Percentiles rank a stretch among this genome's conserved stretches.
Conservation (phyloP, 2,797 vertebrate species). For the Chanos chanos region DNA sequence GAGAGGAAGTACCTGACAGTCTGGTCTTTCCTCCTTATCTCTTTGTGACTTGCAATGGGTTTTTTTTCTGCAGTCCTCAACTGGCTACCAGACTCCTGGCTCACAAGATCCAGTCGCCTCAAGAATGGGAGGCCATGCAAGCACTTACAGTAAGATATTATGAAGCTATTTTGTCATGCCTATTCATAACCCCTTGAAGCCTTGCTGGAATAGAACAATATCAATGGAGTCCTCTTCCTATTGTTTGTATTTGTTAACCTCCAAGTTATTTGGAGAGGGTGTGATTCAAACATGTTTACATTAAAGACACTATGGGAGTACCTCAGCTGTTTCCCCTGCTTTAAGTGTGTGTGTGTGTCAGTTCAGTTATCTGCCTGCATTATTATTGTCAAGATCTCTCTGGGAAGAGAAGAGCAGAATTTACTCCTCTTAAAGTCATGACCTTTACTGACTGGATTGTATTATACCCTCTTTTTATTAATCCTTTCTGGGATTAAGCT, state of each 20-base stretch:
- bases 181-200: not conserved
- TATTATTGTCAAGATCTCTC: too few relatives aligned
- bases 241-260: too few relatives aligned
- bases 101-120: conserved; percentile 97
- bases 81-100: conserved; percentile 92
- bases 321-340: too few relatives aligned
- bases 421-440: not conserved
- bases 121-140: conserved; percentile 97
- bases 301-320: too few relatives aligned
- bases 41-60: not conserved
- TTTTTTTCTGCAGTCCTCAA: conserved; percentile 63
- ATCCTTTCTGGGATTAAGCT: not conserved
- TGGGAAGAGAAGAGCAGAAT: not conserved
- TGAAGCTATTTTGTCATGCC: not conserved
- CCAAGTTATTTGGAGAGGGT: too few relatives aligned
- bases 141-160: conserved; percentile 82
- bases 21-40: not conserved
- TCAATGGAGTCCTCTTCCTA: too few relatives aligned
- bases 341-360: too few relatives aligned
- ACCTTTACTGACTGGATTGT: not conserved
- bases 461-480: not conserved
- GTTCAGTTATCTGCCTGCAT: too few relatives aligned
- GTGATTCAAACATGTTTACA: too few relatives aligned
- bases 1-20: too few relatives aligned
- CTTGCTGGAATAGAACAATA: too few relatives aligned